Percentiles rank a stretch among this genome's conserved stretches.
phyloP scores from a whole-genome alignment of 2,888 invertebrate genomes.

The Altica lythri region DNA sequence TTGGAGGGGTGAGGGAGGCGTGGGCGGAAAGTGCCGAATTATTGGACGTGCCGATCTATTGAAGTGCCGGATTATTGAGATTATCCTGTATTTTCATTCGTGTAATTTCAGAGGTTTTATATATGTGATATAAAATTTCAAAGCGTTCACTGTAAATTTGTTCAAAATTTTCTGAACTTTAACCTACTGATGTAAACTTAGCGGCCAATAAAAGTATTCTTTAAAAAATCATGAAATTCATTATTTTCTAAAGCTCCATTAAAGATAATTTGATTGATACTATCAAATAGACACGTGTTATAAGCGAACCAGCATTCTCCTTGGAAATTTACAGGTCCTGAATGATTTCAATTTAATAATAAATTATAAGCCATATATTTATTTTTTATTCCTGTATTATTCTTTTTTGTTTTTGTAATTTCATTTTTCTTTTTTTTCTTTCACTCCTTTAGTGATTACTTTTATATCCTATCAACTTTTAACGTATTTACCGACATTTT shows the following conservation, averaged over 20 bases:
- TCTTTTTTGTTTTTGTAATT: neutral
- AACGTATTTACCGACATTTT: neutral
- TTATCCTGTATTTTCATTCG: neutral
- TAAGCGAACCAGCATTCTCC: neutral
- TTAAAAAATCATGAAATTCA: neutral
- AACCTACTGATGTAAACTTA: neutral
- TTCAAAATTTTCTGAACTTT: neutral
- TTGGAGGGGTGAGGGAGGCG: too few relatives aligned
- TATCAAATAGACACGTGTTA: neutral
- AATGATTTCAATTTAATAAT: neutral
- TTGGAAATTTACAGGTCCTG: neutral
- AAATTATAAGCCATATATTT: neutral
- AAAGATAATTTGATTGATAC: neutral
- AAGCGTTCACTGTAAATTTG: neutral
- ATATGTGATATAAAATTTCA: neutral
- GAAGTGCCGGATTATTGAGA: neutral
- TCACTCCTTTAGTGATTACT: neutral
- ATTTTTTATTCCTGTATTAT: neutral
- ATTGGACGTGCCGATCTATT: too few relatives aligned
- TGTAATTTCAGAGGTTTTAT: neutral
- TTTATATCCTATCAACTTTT: neutral
- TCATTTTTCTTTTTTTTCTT: neutral
- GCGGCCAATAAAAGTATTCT: neutral
- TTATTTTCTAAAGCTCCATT: neutral
- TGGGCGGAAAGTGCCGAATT: too few relatives aligned